A percentile compares a stretch with the other conserved stretches of the same genome.
Conservation (phyloP, 2,888 invertebrate genomes). For the Crioceris asparagi region DNA sequence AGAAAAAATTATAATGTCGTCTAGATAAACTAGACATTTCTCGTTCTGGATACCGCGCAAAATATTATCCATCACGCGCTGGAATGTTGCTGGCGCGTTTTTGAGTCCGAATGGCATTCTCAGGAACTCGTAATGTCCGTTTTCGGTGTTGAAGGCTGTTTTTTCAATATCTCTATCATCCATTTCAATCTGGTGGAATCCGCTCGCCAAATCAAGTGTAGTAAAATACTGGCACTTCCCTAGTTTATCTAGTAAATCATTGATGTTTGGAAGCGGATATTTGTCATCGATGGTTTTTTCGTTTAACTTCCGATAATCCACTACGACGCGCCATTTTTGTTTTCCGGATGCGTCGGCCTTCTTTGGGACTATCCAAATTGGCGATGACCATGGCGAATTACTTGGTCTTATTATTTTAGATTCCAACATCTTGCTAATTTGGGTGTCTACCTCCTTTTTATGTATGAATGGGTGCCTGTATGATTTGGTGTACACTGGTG, state of each 20-base stretch:
- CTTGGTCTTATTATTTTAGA: slow-evolving; percentile 13
- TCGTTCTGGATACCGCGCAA: slow-evolving; percentile 17
- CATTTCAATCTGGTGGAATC: slow-evolving; percentile 19
- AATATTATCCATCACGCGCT: slow-evolving; percentile 26
- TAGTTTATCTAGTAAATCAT: slow-evolving; percentile 15
- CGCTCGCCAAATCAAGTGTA: slow-evolving; percentile 14
- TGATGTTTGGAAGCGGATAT: slow-evolving; percentile 17
- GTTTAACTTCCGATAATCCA: slow-evolving; percentile 17
- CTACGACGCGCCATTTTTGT: slow-evolving; percentile 17
- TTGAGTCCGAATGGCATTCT: slow-evolving; percentile 24
- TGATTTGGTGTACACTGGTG: slow-evolving; percentile 14
- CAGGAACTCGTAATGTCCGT: slow-evolving; percentile 14
- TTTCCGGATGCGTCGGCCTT: slow-evolving; percentile 15
- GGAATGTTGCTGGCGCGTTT: slow-evolving; percentile 22
- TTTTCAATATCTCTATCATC: slow-evolving; percentile 8
- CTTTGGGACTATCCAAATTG: slow-evolving; percentile 22
- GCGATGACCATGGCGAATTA: slow-evolving; percentile 17
- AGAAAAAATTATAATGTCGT: slow-evolving; percentile 20
- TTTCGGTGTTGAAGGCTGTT: slow-evolving; percentile 15
- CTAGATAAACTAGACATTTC: slow-evolving; percentile 20
- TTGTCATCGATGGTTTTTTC: slow-evolving; percentile 13
- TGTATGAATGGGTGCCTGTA: slow-evolving; percentile 22
- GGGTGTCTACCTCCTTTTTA: slow-evolving; percentile 19
- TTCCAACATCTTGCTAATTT: slow-evolving; percentile 20
- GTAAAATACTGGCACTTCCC: slow-evolving; percentile 17